Conservation (phyloP, 1,140 invertebrate species). For the Stenopsyche tienmushanensis region DNA sequence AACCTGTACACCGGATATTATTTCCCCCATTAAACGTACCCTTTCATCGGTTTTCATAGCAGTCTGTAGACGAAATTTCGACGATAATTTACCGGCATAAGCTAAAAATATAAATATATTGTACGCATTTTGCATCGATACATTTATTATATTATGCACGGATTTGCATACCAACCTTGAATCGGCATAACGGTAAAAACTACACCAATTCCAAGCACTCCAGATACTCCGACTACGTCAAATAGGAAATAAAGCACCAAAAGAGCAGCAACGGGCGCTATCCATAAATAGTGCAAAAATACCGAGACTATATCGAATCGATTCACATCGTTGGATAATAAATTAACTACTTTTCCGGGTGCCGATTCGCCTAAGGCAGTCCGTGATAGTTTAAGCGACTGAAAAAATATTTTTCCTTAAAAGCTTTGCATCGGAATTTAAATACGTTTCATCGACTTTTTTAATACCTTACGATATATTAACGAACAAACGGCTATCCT, state of each 20-base stretch:
- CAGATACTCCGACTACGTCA: constrained; percentile 62
- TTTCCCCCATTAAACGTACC: constrained; percentile 77
- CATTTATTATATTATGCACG: no score
- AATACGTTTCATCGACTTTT: not conserved
- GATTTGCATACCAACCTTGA: no score
- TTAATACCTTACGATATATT: constrained; percentile 65
- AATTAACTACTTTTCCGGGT: constrained; percentile 81
- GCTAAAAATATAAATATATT: constrained; percentile 49
- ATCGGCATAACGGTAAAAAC: constrained; percentile 72
- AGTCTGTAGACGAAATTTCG: constrained; percentile 63
- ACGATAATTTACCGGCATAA: constrained; percentile 67
- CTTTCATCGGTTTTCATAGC: constrained; percentile 72
- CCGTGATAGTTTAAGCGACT: constrained; percentile 62
- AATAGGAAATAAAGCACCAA: constrained; percentile 67
- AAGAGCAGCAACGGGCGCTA: constrained; percentile 64
- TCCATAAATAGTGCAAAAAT: constrained; percentile 64
- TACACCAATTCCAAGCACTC: constrained; percentile 67
- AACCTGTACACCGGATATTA: constrained; percentile 68
- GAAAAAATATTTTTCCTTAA: constrained; percentile 10
- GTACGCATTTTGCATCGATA: not conserved
- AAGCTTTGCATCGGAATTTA: not conserved
- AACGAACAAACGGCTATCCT: constrained; percentile 64
- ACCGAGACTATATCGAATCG: constrained; percentile 63
- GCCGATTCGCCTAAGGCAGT: constrained; percentile 74
- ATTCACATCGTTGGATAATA: constrained; percentile 78